Base-by-base conservation (phyloP, 2,797 vertebrate species). In the Coregonus ussuriensis region DNA sequence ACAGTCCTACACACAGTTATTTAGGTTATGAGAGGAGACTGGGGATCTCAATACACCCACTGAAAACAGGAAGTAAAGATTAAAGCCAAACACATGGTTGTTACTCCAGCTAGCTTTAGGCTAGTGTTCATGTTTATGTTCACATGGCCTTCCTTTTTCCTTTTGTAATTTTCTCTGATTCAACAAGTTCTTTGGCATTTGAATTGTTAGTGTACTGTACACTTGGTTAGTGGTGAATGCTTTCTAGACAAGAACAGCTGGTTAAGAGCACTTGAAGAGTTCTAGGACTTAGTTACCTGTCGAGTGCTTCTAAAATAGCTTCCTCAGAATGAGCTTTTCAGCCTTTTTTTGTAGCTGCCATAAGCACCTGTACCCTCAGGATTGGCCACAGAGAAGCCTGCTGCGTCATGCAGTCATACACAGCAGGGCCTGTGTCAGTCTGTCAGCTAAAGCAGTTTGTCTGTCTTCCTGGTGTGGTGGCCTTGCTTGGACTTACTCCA, bases 271-370 rank as follows among this genome's bases (percentile, higher is more conserved):
- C 53, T 33, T 82, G 74, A 74, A 88, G 80, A 89, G 84, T 81
- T 77, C 80, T 54, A 53, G 76, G 65, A 52, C 21, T 54, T 80
- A 81, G 87, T 78, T 62, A 81, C 79, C 81, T 77, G 79, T 81
- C 81, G 77, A 78, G 77, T 6, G 18, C 35, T 15, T 83, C 75
- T 79, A 68, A 87, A 84, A 81, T 56, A 77, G 67, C 77, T 80
- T 80, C 79, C 83, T 85, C 37, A 9, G 72, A 69, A 18, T 84
- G 77, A 79, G 77, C 71, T 83, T 76, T 73, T 83, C 87, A 78
- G 78, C 76, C 81, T 89, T 90, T 91, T 92, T 90, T 92, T 66
- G 86, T 73, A 80, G 80, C 87, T 91, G 89, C 84, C 91, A 90
- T 89, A 81, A 77, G 83, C 90, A 91, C 87, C 89, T 88, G 89